Evolutionary conservation across 2,797 vertebrate species (phyloP).

Genomic region (Hypotaenidia philippensis): DNA sequence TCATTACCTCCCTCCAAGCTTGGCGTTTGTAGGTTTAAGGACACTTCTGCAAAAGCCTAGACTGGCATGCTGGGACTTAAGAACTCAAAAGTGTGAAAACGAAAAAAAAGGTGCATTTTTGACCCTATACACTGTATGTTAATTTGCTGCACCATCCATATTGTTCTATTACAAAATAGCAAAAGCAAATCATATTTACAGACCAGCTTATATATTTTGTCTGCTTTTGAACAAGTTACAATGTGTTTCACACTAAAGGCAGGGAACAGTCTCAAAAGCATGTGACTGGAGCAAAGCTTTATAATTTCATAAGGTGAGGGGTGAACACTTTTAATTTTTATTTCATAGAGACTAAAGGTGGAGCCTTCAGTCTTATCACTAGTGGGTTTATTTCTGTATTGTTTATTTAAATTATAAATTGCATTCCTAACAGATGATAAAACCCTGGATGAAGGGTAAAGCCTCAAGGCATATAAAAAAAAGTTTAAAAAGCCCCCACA

Average conservation of each 20-base stretch:
- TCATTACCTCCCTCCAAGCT: neutral
- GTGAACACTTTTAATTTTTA: neutral
- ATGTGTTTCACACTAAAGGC: conserved; percentile 4
- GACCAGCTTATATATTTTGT: conserved; percentile 9
- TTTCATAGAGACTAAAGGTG: neutral
- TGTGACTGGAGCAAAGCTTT: conserved; percentile 10
- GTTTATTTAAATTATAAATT: conserved; percentile 22
- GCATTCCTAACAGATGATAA: conserved; percentile 21
- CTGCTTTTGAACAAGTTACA: neutral
- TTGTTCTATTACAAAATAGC: conserved; percentile 31
- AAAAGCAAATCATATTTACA: conserved; percentile 40
- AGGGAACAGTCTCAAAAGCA: neutral
- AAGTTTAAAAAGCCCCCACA: neutral
- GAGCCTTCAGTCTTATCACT: conserved; percentile 9
- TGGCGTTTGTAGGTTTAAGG: conserved; percentile 11
- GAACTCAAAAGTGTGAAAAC: neutral
- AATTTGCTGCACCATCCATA: conserved; percentile 27
- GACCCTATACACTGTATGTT: neutral
- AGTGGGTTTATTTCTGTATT: neutral
- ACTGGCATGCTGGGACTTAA: neutral
- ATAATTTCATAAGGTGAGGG: conserved; percentile 3
- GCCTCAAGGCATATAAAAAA: neutral
- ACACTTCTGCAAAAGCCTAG: neutral
- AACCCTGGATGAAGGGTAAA: neutral
- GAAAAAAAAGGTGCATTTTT: neutral